Conservation (phyloP, 2,888 invertebrate genomes). For the Agapostemon virescens region DNA sequence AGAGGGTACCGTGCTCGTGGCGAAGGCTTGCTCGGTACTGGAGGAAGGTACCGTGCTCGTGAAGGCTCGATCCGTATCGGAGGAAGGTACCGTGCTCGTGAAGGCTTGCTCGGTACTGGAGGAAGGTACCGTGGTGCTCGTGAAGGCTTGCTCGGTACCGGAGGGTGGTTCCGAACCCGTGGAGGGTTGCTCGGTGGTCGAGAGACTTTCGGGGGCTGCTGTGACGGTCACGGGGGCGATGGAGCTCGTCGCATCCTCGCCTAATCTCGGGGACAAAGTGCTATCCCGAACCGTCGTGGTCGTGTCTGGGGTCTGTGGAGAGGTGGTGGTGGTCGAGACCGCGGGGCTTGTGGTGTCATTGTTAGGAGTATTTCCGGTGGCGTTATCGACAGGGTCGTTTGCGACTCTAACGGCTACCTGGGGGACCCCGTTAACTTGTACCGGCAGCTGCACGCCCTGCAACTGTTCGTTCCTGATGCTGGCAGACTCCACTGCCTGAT, state of each 20-base stretch:
- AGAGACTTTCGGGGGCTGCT: slow-evolving; percentile 38
- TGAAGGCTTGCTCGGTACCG: slow-evolving; percentile 53
- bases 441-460: slow-evolving; percentile 63
- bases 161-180: slow-evolving; percentile 40
- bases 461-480: slow-evolving; percentile 76
- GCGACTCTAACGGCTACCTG: slow-evolving; percentile 71
- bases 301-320: slow-evolving; percentile 69
- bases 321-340: slow-evolving; percentile 65
- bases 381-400: slow-evolving; percentile 71
- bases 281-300: slow-evolving; percentile 60
- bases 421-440: slow-evolving; percentile 73
- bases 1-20: slow-evolving; percentile 16
- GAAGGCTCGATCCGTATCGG: slow-evolving; percentile 19
- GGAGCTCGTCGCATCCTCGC: slow-evolving; percentile 52
- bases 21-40: slow-evolving; percentile 54
- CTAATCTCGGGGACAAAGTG: slow-evolving; percentile 62
- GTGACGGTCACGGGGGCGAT: slow-evolving; percentile 35
- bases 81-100: background rate
- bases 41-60: slow-evolving; percentile 39
- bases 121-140: slow-evolving; percentile 16
- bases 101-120: too few species aligned
- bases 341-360: slow-evolving; percentile 76
- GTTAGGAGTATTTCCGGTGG: slow-evolving; percentile 78
- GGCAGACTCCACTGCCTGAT: slow-evolving; percentile 77
- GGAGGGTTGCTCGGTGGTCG: slow-evolving; percentile 41